phyloP scores from a whole-genome alignment of 2,888 invertebrate species.

The Coleophora flavipennella region DNA sequence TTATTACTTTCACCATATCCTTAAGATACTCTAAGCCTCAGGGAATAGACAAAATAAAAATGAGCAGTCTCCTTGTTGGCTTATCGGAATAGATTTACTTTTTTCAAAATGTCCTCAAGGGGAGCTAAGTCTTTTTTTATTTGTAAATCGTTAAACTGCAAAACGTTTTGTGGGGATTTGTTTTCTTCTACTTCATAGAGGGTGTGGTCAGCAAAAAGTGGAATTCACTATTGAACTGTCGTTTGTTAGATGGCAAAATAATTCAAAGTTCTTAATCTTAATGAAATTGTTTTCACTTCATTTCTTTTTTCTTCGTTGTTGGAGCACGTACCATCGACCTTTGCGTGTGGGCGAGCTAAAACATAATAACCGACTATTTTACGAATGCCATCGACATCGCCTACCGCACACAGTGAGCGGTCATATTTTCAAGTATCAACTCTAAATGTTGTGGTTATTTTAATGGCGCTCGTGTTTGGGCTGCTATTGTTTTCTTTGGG shows the following conservation, averaged over 20 bases:
- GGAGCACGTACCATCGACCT: slow-evolving; percentile 35
- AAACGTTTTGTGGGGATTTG: slow-evolving; percentile 25
- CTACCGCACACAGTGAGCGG: slow-evolving; percentile 58
- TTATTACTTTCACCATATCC: slow-evolving; percentile 22
- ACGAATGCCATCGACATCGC: slow-evolving; percentile 46
- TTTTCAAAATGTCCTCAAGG: slow-evolving; percentile 56
- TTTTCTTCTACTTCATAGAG: slow-evolving; percentile 19
- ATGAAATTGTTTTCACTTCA: too few relatives aligned
- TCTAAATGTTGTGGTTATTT: slow-evolving; percentile 47
- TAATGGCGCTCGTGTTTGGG: slow-evolving; percentile 43
- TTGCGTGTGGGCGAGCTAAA: slow-evolving; percentile 58
- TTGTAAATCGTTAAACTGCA: slow-evolving; percentile 38
- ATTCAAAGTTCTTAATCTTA: slow-evolving; percentile 6
- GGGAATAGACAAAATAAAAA: slow-evolving; percentile 69
- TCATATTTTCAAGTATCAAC: slow-evolving; percentile 55
- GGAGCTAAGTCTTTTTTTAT: slow-evolving; percentile 34
- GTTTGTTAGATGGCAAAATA: neutral
- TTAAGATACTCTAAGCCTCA: slow-evolving; percentile 55
- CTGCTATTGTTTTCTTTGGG: slow-evolving; percentile 57
- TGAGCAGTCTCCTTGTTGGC: slow-evolving; percentile 65
- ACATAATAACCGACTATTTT: slow-evolving; percentile 51
- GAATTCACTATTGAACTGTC: slow-evolving; percentile 9
- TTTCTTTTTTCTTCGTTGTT: slow-evolving; percentile 19
- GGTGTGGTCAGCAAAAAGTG: slow-evolving; percentile 8
- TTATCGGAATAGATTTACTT: slow-evolving; percentile 68